phyloP scores from a whole-genome alignment of 2,797 vertebrate species.

The Phylloscopus collybita region DNA sequence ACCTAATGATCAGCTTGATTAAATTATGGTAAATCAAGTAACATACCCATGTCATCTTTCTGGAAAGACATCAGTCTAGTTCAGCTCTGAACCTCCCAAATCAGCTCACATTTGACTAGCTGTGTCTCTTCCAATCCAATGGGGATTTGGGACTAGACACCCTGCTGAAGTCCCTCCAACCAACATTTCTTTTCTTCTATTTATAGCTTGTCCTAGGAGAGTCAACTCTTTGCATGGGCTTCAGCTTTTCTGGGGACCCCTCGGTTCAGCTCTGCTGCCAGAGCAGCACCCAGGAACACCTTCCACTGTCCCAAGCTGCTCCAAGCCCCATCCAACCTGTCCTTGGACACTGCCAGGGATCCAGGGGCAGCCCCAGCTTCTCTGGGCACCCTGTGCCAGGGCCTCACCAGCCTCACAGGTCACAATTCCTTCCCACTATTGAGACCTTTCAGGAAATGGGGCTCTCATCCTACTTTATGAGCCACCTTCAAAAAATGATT shows the following conservation, averaged over 20 bases:
- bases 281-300: not conserved
- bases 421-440: not conserved
- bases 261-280: not conserved
- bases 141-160: constrained; percentile 9
- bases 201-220: not conserved
- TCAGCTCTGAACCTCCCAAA: constrained; percentile 30
- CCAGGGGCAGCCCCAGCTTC: not conserved
- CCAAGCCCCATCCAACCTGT: not conserved
- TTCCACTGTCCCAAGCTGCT: not conserved
- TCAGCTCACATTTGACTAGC: constrained; percentile 2
- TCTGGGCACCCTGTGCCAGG: not conserved
- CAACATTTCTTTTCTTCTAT: not conserved
- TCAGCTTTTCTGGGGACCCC: not conserved
- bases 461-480: not conserved
- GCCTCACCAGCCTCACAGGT: accelerated
- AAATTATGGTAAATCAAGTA: constrained; percentile 48
- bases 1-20: constrained; percentile 56
- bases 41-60: constrained; percentile 18
- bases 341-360: not conserved
- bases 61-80: constrained; percentile 39
- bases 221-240: not conserved
- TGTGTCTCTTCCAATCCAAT: constrained; percentile 21
- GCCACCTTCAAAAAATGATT: not conserved
- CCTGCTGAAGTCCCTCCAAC: constrained; percentile 39
- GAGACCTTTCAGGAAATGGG: not conserved